phyloP scores from a whole-genome alignment of 1,140 invertebrate species.

The Araneus ventricosus region DNA sequence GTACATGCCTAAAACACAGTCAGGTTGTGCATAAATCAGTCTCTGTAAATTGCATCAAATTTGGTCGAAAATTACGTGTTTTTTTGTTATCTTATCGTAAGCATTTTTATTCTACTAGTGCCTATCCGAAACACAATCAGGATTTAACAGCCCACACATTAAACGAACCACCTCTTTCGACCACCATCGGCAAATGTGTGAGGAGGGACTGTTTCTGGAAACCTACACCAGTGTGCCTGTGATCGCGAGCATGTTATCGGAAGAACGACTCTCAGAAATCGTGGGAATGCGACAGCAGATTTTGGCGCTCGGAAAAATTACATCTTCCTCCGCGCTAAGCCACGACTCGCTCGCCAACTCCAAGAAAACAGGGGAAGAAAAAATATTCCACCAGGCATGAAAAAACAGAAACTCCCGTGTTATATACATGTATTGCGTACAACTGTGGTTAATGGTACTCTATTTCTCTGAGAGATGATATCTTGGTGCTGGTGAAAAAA shows the following conservation, averaged over 20 bases:
- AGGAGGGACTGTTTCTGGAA: not conserved
- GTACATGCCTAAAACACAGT: too few relatives aligned
- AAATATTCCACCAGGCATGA: slow-evolving; percentile 14
- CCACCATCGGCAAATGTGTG: not conserved
- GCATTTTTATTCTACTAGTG: too few relatives aligned
- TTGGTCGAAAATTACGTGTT: too few relatives aligned
- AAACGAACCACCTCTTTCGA: too few relatives aligned
- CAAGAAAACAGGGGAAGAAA: slow-evolving; percentile 23
- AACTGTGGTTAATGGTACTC: not conserved
- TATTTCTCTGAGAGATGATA: not conserved
- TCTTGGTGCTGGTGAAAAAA: slow-evolving; percentile 13
- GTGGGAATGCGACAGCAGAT: slow-evolving; percentile 71
- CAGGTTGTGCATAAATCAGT: too few relatives aligned
- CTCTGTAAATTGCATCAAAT: too few relatives aligned
- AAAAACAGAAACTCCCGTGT: slow-evolving; percentile 26
- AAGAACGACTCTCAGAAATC: slow-evolving; percentile 56
- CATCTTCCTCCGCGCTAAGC: slow-evolving; percentile 62
- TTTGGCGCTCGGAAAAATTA: slow-evolving; percentile 74
- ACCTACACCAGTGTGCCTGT: slow-evolving; percentile 33
- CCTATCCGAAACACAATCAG: too few relatives aligned
- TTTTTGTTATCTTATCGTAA: too few relatives aligned
- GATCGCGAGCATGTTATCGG: not conserved
- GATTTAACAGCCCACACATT: too few relatives aligned
- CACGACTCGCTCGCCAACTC: slow-evolving; percentile 30
- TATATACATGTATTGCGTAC: slow-evolving; percentile 2